Percentiles rank a stretch among this genome's conserved stretches.
Evolutionary conservation across 2,888 invertebrate genomes (phyloP).

Genomic region (Timandra comae): DNA sequence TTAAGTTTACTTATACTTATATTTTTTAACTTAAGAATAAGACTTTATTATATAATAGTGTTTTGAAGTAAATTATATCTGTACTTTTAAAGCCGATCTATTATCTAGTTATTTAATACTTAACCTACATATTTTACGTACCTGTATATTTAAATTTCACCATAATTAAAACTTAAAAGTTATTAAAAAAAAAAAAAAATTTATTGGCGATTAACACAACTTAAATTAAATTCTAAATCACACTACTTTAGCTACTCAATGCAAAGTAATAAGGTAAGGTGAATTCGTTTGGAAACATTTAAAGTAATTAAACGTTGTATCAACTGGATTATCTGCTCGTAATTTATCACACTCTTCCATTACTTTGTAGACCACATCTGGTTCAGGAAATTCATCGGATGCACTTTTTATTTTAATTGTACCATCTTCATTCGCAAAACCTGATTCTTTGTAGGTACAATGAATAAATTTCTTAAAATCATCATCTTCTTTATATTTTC

Average conservation of each 20-base stretch:
- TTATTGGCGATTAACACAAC: neutral
- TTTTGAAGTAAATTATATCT: too few relatives aligned
- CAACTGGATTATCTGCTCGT: slow-evolving; percentile 27
- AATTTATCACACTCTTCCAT: slow-evolving; percentile 36
- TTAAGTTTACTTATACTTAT: too few relatives aligned
- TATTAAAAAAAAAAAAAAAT: neutral
- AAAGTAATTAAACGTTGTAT: slow-evolving; percentile 31
- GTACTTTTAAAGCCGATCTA: too few relatives aligned
- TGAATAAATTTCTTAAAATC: slow-evolving; percentile 42
- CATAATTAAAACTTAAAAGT: too few relatives aligned
- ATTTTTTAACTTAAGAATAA: too few relatives aligned
- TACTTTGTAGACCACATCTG: slow-evolving; percentile 25
- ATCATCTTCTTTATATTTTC: slow-evolving; percentile 34
- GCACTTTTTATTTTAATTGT: slow-evolving; percentile 39
- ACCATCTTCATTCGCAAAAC: slow-evolving; percentile 30
- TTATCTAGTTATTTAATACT: too few relatives aligned
- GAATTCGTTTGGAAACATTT: slow-evolving; percentile 35
- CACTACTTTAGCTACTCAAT: too few relatives aligned
- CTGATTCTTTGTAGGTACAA: slow-evolving; percentile 43
- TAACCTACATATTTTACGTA: too few relatives aligned
- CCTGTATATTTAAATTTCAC: too few relatives aligned
- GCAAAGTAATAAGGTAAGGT: slow-evolving; percentile 9
- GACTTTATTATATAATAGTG: too few relatives aligned
- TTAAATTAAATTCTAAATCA: neutral
- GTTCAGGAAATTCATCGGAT: slow-evolving; percentile 28